Evolutionary conservation across 2,797 vertebrate species (phyloP).

Genomic region (Danio tinwini): DNA sequence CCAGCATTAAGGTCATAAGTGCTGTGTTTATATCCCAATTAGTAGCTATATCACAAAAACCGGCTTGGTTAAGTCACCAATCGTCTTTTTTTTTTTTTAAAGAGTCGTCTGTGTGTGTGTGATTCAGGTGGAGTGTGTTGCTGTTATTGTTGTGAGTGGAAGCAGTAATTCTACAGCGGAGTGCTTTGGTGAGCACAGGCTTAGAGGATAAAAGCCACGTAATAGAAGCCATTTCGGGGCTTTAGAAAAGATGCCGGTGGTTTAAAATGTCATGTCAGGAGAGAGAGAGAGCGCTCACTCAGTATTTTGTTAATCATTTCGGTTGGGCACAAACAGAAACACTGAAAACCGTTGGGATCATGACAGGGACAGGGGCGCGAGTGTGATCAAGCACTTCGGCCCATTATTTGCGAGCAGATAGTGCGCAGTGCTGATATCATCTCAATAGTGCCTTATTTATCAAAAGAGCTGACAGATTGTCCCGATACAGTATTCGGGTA

Average conservation of each 20-base stretch:
- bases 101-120: conserved; percentile 20
- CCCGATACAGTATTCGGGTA: conserved; percentile 4
- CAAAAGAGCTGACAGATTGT: conserved; percentile 30
- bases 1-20: background rate
- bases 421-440: conserved; percentile 19
- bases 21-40: background rate
- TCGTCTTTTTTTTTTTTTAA: background rate
- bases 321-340: conserved; percentile 47
- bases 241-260: conserved; percentile 64
- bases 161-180: conserved; percentile 57
- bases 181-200: conserved; percentile 62
- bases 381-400: conserved; percentile 28
- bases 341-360: conserved; percentile 38
- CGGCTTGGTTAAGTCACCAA: conserved; percentile 24
- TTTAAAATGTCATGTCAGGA: conserved; percentile 75
- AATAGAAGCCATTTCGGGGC: conserved; percentile 70
- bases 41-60: background rate
- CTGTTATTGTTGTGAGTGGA: conserved; percentile 58
- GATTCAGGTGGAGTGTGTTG: conserved; percentile 39
- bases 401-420: conserved; percentile 30
- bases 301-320: conserved; percentile 71
- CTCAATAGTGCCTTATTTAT: conserved; percentile 21
- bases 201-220: conserved; percentile 72
- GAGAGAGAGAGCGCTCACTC: conserved; percentile 66
- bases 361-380: background rate